These are phyloP conservation scores for Oligia latruncula DNA, from an alignment of 2,888 invertebrate genomes.

Conservation along the genomic window DNA sequence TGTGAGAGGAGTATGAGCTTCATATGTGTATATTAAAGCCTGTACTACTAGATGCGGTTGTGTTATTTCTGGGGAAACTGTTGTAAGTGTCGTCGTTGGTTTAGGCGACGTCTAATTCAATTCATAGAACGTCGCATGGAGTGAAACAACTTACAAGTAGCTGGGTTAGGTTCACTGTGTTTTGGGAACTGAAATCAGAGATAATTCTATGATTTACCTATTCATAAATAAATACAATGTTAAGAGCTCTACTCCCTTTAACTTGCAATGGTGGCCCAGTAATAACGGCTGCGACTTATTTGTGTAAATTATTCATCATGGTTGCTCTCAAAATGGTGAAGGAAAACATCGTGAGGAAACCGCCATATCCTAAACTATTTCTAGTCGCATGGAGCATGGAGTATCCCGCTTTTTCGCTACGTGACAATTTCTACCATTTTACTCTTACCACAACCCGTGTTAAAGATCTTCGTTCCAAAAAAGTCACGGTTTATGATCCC, in stretches of 20 bases:
- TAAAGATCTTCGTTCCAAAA: background rate
- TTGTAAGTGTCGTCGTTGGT: constrained; percentile 36
- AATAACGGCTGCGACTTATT: too few relatives aligned
- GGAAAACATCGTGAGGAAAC: too few relatives aligned
- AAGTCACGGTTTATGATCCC: background rate
- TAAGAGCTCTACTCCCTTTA: too few relatives aligned
- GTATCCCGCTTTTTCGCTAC: too few relatives aligned
- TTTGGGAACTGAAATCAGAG: background rate
- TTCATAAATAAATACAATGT: too few relatives aligned
- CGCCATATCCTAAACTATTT: too few relatives aligned
- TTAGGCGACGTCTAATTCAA: constrained; percentile 57
- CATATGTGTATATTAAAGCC: background rate
- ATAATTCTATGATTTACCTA: background rate
- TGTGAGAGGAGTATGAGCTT: background rate
- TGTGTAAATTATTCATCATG: too few relatives aligned
- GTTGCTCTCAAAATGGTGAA: too few relatives aligned
- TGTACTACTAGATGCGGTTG: background rate
- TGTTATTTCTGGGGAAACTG: constrained; percentile 16
- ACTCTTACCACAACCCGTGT: too few relatives aligned
- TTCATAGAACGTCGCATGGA: constrained; percentile 38
- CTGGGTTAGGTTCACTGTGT: constrained; percentile 1
- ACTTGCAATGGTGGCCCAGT: too few relatives aligned
- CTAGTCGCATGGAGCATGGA: too few relatives aligned
- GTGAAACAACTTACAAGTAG: constrained; percentile 41
- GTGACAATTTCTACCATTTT: too few relatives aligned